These are phyloP conservation scores for Platanista minor DNA, from an alignment of 2,113 vertebrate species.

Conservation along the genomic window DNA sequence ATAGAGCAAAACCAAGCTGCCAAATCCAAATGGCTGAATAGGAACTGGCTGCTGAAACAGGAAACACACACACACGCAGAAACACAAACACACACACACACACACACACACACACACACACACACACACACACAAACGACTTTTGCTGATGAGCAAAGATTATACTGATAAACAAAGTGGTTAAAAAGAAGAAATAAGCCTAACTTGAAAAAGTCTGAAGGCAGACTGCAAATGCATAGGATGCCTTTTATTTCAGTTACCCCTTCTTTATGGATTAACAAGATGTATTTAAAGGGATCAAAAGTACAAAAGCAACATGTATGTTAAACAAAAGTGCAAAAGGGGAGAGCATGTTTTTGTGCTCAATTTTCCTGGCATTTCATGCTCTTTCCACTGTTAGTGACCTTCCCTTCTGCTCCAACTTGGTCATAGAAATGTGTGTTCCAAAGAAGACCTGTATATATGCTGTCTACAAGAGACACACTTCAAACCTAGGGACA, in stretches of 20 bases:
- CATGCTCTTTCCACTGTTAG: background rate
- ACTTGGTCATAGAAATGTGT: background rate
- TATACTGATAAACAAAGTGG: background rate
- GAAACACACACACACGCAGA: background rate
- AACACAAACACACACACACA: background rate
- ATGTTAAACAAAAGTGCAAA: background rate
- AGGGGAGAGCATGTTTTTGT: background rate
- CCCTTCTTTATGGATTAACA: background rate
- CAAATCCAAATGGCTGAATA: background rate
- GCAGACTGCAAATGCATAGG: background rate
- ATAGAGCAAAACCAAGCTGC: background rate
- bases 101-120: background rate
- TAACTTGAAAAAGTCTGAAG: background rate
- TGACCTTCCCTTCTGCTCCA: background rate
- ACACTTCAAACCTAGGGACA: too few relatives aligned
- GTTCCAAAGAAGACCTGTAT: background rate
- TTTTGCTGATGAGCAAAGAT: background rate
- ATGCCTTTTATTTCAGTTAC: background rate
- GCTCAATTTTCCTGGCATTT: background rate
- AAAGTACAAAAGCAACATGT: background rate
- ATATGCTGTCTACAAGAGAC: too few relatives aligned
- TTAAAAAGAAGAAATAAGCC: background rate
- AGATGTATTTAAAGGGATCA: background rate
- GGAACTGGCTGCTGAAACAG: background rate
- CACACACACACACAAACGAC: background rate